A percentile compares a stretch with the other conserved stretches of the same genome.
Conservation (phyloP, 2,888 invertebrate species). For the Dasysyrphus tricinctus region DNA sequence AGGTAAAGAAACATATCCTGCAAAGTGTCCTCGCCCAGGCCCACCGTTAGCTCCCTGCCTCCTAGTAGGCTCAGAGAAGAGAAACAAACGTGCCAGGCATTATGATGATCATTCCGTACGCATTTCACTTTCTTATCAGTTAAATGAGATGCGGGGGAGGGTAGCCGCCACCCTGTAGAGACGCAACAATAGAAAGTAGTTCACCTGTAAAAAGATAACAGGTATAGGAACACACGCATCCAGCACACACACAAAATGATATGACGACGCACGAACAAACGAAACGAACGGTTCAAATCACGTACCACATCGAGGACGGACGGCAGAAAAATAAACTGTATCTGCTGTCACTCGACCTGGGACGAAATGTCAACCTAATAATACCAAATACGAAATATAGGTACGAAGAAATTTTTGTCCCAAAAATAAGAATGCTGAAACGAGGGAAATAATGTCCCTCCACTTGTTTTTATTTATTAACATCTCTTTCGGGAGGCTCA, state of each 20-base stretch:
- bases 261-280: background rate
- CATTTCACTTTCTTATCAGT: conserved; percentile 69
- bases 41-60: background rate
- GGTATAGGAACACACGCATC: conserved; percentile 36
- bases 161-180: background rate
- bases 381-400: background rate
- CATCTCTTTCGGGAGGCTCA: conserved; percentile 38
- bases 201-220: conserved; percentile 61
- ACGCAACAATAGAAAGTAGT: conserved; percentile 61
- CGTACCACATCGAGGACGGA: conserved; percentile 33
- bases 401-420: conserved; percentile 35
- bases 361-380: conserved; percentile 39
- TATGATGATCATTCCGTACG: conserved; percentile 66
- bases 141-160: conserved; percentile 7
- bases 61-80: conserved; percentile 19
- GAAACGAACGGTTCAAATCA: conserved; percentile 49
- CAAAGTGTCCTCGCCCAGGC: conserved; percentile 46
- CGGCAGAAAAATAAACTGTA: conserved; percentile 43
- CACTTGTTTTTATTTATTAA: conserved; percentile 66
- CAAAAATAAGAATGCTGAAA: conserved; percentile 20
- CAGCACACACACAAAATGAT: conserved; percentile 24
- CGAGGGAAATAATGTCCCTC: conserved; percentile 43
- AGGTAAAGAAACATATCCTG: conserved; percentile 40
- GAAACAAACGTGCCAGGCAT: conserved; percentile 69
- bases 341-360: conserved; percentile 40